Evolutionary conservation across 2,797 vertebrate species (phyloP).

Genomic region (Clarias platycephalus): DNA sequence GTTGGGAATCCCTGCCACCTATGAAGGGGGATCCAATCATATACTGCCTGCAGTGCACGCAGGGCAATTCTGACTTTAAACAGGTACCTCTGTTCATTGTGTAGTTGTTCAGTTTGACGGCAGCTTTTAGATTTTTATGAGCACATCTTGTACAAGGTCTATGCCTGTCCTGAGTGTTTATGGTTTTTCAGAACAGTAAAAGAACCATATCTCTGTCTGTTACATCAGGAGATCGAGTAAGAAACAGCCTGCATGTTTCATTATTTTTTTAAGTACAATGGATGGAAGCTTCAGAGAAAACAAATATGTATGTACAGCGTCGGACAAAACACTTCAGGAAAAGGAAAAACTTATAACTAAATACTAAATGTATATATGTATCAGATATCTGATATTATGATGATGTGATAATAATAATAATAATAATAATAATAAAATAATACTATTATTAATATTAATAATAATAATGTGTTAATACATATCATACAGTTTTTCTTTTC

Average conservation of each 20-base stretch:
- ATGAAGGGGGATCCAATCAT: constrained; percentile 95
- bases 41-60: constrained; percentile 92
- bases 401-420: no score
- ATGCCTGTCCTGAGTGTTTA: neutral
- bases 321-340: neutral
- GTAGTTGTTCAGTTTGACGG: neutral
- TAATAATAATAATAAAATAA: no score
- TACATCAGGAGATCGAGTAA: neutral
- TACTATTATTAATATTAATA: no score
- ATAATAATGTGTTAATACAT: no score
- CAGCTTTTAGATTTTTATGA: neutral
- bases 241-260: neutral
- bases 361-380: no score
- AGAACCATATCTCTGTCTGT: neutral
- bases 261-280: neutral
- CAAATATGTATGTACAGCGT: neutral
- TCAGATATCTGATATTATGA: no score
- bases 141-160: neutral
- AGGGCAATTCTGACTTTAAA: constrained; percentile 94
- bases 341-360: no score
- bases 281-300: neutral
- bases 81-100: constrained; percentile 75
- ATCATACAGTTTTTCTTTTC: no score
- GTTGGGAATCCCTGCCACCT: constrained; percentile 86
- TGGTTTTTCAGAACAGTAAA: neutral